Percentiles rank a stretch among this genome's conserved stretches.
Evolutionary conservation across 2,113 vertebrate genomes (phyloP).

Genomic region (Peromyscus californicus): DNA sequence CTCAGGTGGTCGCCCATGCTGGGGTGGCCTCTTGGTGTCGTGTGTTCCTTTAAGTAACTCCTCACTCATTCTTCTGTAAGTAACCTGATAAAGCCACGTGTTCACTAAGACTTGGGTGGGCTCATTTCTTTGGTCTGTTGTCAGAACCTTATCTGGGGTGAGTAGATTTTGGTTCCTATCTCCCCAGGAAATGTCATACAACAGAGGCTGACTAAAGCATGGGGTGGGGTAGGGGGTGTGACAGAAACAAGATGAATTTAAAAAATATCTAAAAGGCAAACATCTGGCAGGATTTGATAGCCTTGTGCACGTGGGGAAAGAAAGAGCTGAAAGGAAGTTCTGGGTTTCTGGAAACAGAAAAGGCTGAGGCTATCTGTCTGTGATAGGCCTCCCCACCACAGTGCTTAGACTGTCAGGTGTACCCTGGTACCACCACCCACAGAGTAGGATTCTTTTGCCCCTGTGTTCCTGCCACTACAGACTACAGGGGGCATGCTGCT

Average conservation of each 20-base stretch:
- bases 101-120: neutral
- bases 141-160: neutral
- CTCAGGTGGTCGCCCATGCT: neutral
- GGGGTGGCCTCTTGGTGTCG: neutral
- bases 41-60: neutral
- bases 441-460: neutral
- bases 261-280: slow-evolving; percentile 14
- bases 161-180: neutral
- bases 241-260: neutral
- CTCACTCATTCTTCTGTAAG: neutral
- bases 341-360: neutral
- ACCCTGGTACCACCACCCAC: neutral
- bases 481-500: neutral
- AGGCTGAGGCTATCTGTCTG: neutral
- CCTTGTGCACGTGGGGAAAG: neutral
- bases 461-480: neutral
- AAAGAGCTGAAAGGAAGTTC: neutral
- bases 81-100: neutral
- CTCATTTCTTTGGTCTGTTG: neutral
- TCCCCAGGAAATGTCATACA: neutral
- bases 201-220: neutral
- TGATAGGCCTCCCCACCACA: neutral
- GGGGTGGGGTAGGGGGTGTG: neutral
- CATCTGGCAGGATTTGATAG: neutral
- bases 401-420: neutral